Evolutionary conservation across 1,140 invertebrate species (phyloP).

Genomic region (Druon quercuslanigerum): DNA sequence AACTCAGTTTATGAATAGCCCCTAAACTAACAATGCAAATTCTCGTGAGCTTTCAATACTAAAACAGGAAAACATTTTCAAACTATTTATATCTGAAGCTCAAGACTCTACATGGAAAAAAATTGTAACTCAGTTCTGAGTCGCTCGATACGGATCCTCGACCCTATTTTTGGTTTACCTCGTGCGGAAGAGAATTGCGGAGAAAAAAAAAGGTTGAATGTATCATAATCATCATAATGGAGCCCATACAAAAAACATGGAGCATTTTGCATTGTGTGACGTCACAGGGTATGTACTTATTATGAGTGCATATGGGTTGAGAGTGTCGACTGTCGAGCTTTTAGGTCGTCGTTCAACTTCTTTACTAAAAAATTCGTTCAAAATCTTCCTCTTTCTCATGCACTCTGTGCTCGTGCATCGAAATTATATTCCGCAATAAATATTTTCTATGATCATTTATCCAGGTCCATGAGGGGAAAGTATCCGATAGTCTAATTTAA

Average conservation of each 20-base stretch:
- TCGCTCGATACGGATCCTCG: neutral
- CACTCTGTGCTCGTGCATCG: neutral
- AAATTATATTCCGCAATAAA: neutral
- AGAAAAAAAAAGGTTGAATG: neutral
- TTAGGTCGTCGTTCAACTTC: constrained; percentile 19
- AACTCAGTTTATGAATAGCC: too few species aligned
- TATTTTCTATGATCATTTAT: neutral
- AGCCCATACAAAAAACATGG: neutral
- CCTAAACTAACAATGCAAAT: too few species aligned
- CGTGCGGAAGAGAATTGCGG: neutral
- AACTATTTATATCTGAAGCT: too few species aligned
- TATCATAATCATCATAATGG: constrained; percentile 15
- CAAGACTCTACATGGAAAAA: neutral
- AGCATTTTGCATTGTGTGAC: constrained; percentile 9
- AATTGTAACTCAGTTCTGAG: neutral
- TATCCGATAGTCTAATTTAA: too few species aligned
- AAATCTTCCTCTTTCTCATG: neutral
- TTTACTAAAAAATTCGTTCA: constrained; percentile 2
- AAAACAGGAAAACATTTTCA: too few species aligned
- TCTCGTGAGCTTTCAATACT: too few species aligned
- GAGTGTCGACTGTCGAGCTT: neutral
- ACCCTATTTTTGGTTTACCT: constrained; percentile 21
- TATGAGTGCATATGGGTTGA: neutral
- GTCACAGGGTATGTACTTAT: neutral
- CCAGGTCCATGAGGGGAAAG: too few species aligned